Evolutionary conservation across 2,888 invertebrate species (phyloP).

Genomic region (Gerosis bhagava): DNA sequence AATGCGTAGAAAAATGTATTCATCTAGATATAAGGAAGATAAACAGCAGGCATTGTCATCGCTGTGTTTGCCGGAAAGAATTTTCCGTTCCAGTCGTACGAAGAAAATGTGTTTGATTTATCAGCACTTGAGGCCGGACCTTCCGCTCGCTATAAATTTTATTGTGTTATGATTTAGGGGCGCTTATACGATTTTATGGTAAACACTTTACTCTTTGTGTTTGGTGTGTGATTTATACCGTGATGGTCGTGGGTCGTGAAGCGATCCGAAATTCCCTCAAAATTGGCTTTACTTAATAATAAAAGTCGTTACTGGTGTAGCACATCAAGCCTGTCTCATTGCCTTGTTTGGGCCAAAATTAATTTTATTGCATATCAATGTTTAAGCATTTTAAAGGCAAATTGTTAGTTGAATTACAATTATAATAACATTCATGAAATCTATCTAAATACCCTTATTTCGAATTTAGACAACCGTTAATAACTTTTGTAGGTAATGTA

Average conservation of each 20-base stretch:
- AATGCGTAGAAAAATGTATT: slow-evolving; percentile 37
- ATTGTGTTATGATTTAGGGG: slow-evolving; percentile 80
- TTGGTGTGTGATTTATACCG: slow-evolving; percentile 66
- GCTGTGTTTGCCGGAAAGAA: slow-evolving; percentile 71
- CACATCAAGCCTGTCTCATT: too few species aligned
- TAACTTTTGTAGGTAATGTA: too few species aligned
- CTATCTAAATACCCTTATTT: too few species aligned
- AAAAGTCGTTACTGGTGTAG: slow-evolving; percentile 5
- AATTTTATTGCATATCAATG: too few species aligned
- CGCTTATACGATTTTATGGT: slow-evolving; percentile 78
- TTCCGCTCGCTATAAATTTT: slow-evolving; percentile 79
- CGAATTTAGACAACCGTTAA: too few species aligned
- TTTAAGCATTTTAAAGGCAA: too few species aligned
- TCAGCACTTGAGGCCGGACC: slow-evolving; percentile 79
- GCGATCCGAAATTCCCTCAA: slow-evolving; percentile 44
- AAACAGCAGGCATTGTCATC: slow-evolving; percentile 53
- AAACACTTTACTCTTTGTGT: slow-evolving; percentile 78
- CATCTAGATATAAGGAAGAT: slow-evolving; percentile 44
- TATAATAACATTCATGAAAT: too few species aligned
- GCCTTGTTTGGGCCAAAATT: too few species aligned
- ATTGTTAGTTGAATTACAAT: too few species aligned
- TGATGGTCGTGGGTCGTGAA: slow-evolving; percentile 39
- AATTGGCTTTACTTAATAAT: slow-evolving; percentile 40
- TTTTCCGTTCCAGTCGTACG: slow-evolving; percentile 71
- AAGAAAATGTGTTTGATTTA: slow-evolving; percentile 80